Conservation (phyloP, 2,113 vertebrate species). For the Chlamydotis undulata region DNA sequence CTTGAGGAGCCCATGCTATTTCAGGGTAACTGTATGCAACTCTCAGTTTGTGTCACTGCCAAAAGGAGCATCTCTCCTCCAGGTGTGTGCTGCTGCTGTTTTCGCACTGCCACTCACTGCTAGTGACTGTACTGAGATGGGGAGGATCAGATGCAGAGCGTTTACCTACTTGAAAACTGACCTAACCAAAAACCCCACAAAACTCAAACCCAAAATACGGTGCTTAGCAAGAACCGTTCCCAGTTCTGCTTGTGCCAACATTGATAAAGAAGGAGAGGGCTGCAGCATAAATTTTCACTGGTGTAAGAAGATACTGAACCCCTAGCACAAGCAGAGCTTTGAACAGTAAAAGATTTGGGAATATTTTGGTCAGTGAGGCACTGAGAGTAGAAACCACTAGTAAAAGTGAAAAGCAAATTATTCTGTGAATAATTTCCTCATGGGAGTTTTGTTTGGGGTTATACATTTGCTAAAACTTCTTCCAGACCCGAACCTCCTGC, state of each 20-base stretch:
- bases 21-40: not conserved
- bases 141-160: not conserved
- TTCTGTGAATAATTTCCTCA: not conserved
- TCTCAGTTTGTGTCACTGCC: not conserved
- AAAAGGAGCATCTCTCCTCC: not conserved
- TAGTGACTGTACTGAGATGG: not conserved
- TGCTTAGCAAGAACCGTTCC: not conserved
- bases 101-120: not conserved
- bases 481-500: not conserved
- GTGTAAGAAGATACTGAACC: not conserved
- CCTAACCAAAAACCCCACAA: not conserved
- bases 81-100: not conserved
- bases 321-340: not conserved
- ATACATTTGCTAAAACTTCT: not conserved
- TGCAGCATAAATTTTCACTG: not conserved
- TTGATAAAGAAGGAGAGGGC: not conserved
- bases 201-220: rapidly evolving
- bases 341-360: not conserved
- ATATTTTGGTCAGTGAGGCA: not conserved
- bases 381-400: not conserved
- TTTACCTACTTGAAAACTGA: not conserved
- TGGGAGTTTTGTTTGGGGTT: not conserved
- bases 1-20: rapidly evolving
- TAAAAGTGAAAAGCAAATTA: not conserved
- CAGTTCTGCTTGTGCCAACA: not conserved